These are phyloP conservation scores for Autographa pulchrina DNA, from an alignment of 2,888 invertebrate genomes.

Conservation along the genomic window DNA sequence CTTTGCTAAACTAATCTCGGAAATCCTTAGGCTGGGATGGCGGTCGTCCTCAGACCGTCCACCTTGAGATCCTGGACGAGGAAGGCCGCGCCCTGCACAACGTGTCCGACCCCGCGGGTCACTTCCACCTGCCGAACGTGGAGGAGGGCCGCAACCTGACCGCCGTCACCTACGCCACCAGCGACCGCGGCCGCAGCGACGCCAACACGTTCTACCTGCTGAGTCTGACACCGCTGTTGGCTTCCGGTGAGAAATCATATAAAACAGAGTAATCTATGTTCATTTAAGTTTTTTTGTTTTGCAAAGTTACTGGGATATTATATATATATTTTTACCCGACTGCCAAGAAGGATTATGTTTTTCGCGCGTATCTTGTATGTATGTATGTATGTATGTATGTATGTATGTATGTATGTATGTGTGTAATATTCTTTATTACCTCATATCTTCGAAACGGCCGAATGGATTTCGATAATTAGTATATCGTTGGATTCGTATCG, in stretches of 20 bases:
- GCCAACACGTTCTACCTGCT: conserved; percentile 63
- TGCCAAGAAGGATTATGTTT: too few species aligned
- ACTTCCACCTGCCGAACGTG: conserved; percentile 69
- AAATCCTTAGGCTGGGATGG: conserved; percentile 76
- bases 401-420: too few species aligned
- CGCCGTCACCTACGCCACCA: conserved; percentile 73
- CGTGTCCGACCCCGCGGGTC: conserved; percentile 68
- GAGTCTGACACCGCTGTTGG: conserved; percentile 64
- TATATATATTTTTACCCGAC: too few species aligned
- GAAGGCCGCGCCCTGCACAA: conserved; percentile 68
- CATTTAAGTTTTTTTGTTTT: too few species aligned
- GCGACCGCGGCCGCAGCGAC: conserved; percentile 70
- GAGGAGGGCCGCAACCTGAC: conserved; percentile 70
- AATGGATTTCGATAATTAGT: too few species aligned
- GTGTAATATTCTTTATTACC: too few species aligned
- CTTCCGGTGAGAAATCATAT: conserved; percentile 61
- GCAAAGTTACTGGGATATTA: too few species aligned
- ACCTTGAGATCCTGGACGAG: conserved; percentile 68
- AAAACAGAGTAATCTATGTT: background rate
- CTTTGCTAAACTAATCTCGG: background rate
- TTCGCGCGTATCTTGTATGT: too few species aligned
- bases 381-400: too few species aligned
- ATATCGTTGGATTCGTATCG: too few species aligned
- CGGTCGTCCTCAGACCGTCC: conserved; percentile 74
- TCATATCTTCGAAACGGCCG: too few species aligned